Percentiles rank a stretch among this genome's conserved stretches.
Conservation (phyloP, 2,888 invertebrate genomes). For the Melangyna quadrimaculata region DNA sequence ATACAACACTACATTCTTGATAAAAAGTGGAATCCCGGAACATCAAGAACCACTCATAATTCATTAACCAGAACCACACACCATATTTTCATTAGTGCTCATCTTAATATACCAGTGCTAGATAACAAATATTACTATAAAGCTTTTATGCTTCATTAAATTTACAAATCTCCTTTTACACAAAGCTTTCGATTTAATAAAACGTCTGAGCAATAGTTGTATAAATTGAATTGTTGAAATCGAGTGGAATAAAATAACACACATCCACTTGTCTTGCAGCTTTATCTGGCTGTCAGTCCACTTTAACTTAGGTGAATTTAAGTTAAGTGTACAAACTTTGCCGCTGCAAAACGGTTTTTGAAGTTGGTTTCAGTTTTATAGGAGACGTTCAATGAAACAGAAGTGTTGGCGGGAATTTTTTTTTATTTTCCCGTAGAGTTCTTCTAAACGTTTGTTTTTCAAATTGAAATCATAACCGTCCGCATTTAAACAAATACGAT, state of each 20-base stretch:
- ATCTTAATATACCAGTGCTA: not conserved
- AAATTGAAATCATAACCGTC: slow-evolving; percentile 1
- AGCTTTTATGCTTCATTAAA: slow-evolving; percentile 28
- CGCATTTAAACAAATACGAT: not conserved
- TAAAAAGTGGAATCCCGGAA: too few relatives aligned
- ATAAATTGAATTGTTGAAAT: slow-evolving; percentile 16
- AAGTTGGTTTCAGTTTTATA: slow-evolving; percentile 40
- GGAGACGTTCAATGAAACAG: slow-evolving; percentile 32
- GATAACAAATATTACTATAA: not conserved
- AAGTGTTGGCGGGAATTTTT: slow-evolving; percentile 8
- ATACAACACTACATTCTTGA: too few relatives aligned
- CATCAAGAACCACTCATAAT: not conserved
- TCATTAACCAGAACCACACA: not conserved
- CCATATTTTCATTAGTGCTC: not conserved
- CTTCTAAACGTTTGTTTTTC: not conserved
- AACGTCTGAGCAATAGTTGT: not conserved
- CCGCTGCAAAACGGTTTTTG: slow-evolving; percentile 22
- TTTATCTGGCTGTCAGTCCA: not conserved
- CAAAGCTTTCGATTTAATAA: slow-evolving; percentile 35
- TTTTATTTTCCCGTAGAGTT: not conserved
- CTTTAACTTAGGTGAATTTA: not conserved
- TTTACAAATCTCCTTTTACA: not conserved
- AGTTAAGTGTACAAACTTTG: slow-evolving; percentile 25
- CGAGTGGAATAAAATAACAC: slow-evolving; percentile 37
- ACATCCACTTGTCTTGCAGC: slow-evolving; percentile 1